A percentile compares a stretch with the other conserved stretches of the same genome.
These are phyloP conservation scores for Bombus waltoni DNA, from an alignment of 1,140 invertebrate species.

Conservation along the genomic window DNA sequence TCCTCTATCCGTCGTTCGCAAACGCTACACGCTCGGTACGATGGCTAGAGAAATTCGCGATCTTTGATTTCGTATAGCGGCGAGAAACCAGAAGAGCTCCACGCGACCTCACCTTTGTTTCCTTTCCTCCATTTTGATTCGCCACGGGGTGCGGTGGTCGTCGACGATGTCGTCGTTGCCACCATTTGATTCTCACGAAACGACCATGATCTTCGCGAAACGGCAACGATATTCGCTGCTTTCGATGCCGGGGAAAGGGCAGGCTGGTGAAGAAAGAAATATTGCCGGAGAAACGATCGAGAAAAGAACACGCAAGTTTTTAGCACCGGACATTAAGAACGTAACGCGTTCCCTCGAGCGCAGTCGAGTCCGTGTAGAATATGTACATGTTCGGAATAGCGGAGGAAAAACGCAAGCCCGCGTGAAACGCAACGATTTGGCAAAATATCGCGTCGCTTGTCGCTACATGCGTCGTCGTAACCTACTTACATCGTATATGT, in stretches of 20 bases:
- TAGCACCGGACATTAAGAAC: constrained; percentile 52
- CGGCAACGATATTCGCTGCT: constrained; percentile 5
- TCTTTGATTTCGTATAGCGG: not conserved
- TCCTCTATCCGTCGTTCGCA: not conserved
- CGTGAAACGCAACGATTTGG: constrained; percentile 52
- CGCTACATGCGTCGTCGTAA: constrained; percentile 56
- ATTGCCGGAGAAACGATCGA: not conserved
- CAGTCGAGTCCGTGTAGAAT: not conserved
- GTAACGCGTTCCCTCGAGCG: constrained; percentile 20
- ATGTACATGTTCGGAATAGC: constrained; percentile 4
- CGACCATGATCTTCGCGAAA: not conserved
- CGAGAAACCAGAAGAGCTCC: not conserved
- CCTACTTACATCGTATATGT: constrained; percentile 52
- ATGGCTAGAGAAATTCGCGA: not conserved
- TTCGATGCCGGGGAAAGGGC: not conserved
- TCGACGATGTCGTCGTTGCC: not conserved
- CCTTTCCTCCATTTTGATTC: not conserved
- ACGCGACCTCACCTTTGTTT: not conserved
- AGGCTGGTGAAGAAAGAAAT: not conserved
- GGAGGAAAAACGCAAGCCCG: constrained; percentile 12
- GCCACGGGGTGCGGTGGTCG: not conserved
- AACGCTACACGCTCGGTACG: not conserved
- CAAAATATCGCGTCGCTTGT: constrained; percentile 65
- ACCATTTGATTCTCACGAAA: not conserved
- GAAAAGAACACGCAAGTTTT: constrained; percentile 3